Evolutionary conservation across 1,140 invertebrate species (phyloP), one percentile per base, ranked within the genome.

Genomic region (Hesperophylax magnus): DNA sequence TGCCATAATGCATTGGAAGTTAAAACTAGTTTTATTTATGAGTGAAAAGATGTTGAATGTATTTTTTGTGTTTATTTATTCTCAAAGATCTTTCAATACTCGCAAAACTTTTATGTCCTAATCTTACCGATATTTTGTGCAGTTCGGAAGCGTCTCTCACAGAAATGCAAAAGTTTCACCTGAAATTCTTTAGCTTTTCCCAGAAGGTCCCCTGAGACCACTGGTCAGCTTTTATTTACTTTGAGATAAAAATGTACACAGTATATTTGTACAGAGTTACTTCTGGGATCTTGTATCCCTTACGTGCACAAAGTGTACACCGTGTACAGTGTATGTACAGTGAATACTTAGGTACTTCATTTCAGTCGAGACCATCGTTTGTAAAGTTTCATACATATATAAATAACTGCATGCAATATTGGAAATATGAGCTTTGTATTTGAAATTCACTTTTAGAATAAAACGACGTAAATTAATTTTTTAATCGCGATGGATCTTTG

Each of bases 171-270:
- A 71, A 71, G 67, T 71, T 71, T 9, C 24, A 71, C 67, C 67
- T 71, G 67, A 71, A 71, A 53, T 34, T 71, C 67, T 71, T 71
- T 34, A 71, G 39, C 34, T 52, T 39, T 71, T 71, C 67, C 65
- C 67, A 11, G 34, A 17, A 71, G 9, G 9, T 71, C 22, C 18
- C 67, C 67, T n/a, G 31, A 34, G 39, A 47, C n/a, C 67, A 47
- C n/a, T 71, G 67, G 67, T 71, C 67, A 71, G n/a, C 67, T 63
- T 69, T 22, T 69, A 47, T 69, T 69, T n/a, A 69, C 65, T 20
- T 47, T 71, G 34, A 14, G 6, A 58, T 58, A 58, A 8, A 31
- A n/a, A 18, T 17, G 67, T 52, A 52, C 39, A 22, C 34, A n/a
- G 34, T 52, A 11, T 47, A 18, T 71, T 53, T 20, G 17, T 53